Evolutionary conservation across 2,113 vertebrate genomes (phyloP).

Genomic region (Amphiprion ocellaris): DNA sequence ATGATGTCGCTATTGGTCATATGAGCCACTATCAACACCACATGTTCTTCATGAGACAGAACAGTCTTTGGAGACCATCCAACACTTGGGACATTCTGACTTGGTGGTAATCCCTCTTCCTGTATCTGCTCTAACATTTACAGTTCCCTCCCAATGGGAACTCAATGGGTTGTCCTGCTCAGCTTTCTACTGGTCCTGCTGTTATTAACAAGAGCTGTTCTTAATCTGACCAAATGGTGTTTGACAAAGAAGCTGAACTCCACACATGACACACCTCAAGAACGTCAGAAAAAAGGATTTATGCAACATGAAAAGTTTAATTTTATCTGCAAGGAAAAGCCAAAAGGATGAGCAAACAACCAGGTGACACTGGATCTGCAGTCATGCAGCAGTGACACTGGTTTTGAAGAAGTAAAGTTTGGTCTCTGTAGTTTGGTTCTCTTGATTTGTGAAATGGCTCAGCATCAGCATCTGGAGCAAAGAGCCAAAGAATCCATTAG

Average conservation of each 20-base stretch:
- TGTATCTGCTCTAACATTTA: constrained; percentile 11
- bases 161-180: constrained; percentile 22
- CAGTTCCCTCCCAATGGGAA: not conserved
- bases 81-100: not conserved
- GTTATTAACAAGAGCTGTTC: constrained; percentile 12
- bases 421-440: not conserved
- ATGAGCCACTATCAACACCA: not conserved
- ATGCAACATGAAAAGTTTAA: not conserved
- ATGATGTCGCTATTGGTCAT: not conserved
- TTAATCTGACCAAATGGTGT: constrained; percentile 23
- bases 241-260: constrained; percentile 13
- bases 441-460: not conserved
- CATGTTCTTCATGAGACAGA: not conserved
- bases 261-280: not conserved
- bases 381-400: too few relatives aligned
- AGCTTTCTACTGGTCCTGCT: constrained; percentile 24
- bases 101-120: not conserved
- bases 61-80: not conserved
- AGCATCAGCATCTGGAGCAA: too few relatives aligned
- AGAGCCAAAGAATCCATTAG: too few relatives aligned
- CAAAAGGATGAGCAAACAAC: not conserved
- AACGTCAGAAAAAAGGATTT: not conserved
- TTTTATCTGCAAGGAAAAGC: not conserved
- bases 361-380: too few relatives aligned
- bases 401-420: too few relatives aligned